A percentile compares a stretch with the other conserved stretches of the same genome.
These are phyloP conservation scores for Panulirus ornatus DNA, from an alignment of 1,140 invertebrate genomes.

Conservation along the genomic window DNA sequence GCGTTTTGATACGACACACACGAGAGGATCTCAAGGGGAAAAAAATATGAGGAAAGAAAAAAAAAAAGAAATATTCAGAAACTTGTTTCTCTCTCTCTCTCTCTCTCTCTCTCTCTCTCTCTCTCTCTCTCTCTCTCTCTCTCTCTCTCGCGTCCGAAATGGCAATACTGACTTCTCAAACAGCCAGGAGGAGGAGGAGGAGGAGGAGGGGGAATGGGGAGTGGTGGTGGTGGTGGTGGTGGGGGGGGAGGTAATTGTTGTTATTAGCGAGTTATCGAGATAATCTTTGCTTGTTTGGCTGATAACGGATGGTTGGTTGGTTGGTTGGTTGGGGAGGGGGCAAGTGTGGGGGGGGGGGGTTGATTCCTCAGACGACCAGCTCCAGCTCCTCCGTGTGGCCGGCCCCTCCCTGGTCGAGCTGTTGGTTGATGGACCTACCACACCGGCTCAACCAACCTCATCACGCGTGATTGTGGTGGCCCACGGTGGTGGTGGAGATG, in stretches of 20 bases:
- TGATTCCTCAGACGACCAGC: too few relatives aligned
- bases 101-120: too few relatives aligned
- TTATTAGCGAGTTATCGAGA: conserved; percentile 48
- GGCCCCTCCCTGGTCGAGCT: too few relatives aligned
- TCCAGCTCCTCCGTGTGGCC: too few relatives aligned
- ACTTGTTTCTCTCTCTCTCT: too few relatives aligned
- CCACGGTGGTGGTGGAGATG: neutral
- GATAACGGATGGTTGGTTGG: conserved; percentile 32
- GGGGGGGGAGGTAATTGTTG: conserved; percentile 15
- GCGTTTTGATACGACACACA: conserved; percentile 4
- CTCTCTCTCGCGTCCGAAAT: neutral
- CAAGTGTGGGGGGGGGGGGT: too few relatives aligned
- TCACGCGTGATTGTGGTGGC: neutral
- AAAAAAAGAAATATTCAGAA: neutral
- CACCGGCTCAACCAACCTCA: neutral
- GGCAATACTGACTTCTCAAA: conserved; percentile 26
- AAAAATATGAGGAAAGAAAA: neutral
- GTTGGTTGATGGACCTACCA: too few relatives aligned
- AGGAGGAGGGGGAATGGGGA: too few relatives aligned
- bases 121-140: too few relatives aligned
- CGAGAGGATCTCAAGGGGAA: neutral
- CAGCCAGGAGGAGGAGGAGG: conserved; percentile 8
- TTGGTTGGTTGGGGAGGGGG: too few relatives aligned
- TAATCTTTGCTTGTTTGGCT: conserved; percentile 51
- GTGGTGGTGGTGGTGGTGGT: too few relatives aligned